Percentiles rank a stretch among this genome's conserved stretches.
These are phyloP conservation scores for Rhopalosiphum padi DNA, from an alignment of 1,140 invertebrate genomes.

Conservation along the genomic window DNA sequence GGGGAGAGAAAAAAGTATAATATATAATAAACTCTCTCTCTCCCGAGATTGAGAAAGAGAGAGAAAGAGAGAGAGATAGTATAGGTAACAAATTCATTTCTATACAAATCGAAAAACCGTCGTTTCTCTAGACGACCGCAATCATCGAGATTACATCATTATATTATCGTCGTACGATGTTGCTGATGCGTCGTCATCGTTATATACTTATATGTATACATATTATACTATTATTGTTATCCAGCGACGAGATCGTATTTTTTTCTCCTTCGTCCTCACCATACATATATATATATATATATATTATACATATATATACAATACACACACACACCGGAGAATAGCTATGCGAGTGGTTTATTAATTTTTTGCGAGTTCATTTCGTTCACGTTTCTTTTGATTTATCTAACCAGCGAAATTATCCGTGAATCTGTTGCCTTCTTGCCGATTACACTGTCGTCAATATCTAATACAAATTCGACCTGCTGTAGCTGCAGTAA, in stretches of 20 bases:
- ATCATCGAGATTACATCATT: conserved; percentile 19
- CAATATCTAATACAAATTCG: background rate
- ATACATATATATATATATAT: background rate
- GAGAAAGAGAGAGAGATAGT: background rate
- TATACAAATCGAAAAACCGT: background rate
- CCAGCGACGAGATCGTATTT: background rate
- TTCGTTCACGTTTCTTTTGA: background rate
- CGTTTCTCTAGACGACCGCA: conserved; percentile 4
- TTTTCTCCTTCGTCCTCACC: background rate
- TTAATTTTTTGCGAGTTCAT: background rate
- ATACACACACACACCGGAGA: background rate
- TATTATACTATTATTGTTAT: background rate
- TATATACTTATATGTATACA: too few species aligned
- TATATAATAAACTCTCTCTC: background rate
- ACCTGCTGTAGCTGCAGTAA: background rate
- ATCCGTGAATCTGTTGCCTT: background rate
- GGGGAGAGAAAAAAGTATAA: background rate
- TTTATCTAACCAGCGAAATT: background rate
- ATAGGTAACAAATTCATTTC: background rate
- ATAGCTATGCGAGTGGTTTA: background rate
- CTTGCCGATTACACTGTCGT: background rate
- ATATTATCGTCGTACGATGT: background rate
- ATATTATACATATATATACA: background rate
- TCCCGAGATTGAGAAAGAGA: too few species aligned
- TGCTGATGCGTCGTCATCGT: background rate